phyloP scores from a whole-genome alignment of 2,797 vertebrate genomes.

The Pseudotriccus pelzelni region DNA sequence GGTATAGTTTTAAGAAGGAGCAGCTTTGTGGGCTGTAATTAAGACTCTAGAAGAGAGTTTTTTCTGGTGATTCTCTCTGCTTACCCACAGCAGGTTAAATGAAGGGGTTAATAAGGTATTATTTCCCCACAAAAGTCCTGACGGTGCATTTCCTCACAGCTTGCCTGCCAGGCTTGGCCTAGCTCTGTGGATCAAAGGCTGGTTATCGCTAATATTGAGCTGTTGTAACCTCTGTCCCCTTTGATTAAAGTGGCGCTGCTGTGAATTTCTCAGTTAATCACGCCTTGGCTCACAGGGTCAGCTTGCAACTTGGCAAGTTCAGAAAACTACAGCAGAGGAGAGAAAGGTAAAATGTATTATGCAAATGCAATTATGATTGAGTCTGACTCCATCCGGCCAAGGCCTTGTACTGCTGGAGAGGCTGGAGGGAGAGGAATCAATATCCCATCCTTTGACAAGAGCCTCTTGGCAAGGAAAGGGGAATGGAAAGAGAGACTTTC shows the following conservation, averaged over 20 bases:
- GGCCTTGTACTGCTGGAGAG: neutral
- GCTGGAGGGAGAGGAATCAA: neutral
- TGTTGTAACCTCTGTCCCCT: slow-evolving; percentile 94
- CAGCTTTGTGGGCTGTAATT: neutral
- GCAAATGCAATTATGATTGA: slow-evolving; percentile 67
- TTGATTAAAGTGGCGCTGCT: slow-evolving; percentile 84
- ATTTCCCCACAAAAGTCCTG: slow-evolving; percentile 90
- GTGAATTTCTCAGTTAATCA: slow-evolving; percentile 89
- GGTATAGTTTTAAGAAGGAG: neutral
- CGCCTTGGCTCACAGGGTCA: slow-evolving; percentile 75
- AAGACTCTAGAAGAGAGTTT: neutral
- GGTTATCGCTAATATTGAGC: slow-evolving; percentile 93
- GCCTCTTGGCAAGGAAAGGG: fast-evolving
- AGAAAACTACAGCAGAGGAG: slow-evolving; percentile 80
- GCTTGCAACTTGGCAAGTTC: slow-evolving; percentile 81
- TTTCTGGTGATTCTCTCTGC: slow-evolving; percentile 41
- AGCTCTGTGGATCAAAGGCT: slow-evolving; percentile 91
- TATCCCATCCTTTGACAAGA: neutral
- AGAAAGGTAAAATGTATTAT: slow-evolving; percentile 73
- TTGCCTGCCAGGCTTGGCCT: slow-evolving; percentile 86
- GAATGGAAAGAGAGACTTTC: neutral
- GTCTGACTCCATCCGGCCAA: neutral
- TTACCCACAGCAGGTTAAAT: slow-evolving; percentile 61
- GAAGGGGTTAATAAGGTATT: slow-evolving; percentile 86
- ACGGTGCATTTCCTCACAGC: slow-evolving; percentile 85